Evolutionary conservation across 2,797 vertebrate species (phyloP).

Genomic region (Chelmon rostratus): DNA sequence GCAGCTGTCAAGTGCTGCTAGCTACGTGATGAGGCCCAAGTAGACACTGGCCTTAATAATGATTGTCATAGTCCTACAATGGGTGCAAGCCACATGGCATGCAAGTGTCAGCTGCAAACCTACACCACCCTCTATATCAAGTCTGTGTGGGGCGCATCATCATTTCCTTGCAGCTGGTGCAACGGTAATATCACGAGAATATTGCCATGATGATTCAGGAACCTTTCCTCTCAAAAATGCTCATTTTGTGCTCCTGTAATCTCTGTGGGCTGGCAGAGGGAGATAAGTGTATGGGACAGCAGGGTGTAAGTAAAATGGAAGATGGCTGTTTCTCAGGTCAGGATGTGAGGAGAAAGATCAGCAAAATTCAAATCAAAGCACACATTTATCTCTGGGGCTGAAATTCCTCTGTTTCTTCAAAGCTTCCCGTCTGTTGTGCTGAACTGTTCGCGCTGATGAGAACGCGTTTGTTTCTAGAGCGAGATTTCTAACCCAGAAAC

Average conservation of each 20-base stretch:
- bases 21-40: conserved; percentile 16
- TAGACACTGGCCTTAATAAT: conserved; percentile 52
- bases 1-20: conserved; percentile 44
- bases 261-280: conserved; percentile 28
- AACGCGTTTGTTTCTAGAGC: conserved; percentile 31
- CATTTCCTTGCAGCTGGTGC: conserved; percentile 22
- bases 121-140: background rate
- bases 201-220: conserved; percentile 33
- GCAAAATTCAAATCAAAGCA: conserved; percentile 29
- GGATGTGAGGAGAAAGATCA: conserved; percentile 2
- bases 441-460: background rate
- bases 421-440: conserved; percentile 11
- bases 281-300: conserved; percentile 29
- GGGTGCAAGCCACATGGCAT: background rate
- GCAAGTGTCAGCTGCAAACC: conserved; percentile 33
- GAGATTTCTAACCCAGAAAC: conserved; percentile 66
- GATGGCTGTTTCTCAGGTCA: conserved; percentile 23
- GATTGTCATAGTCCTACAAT: conserved; percentile 25
- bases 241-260: conserved; percentile 43
- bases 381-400: background rate
- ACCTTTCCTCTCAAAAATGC: conserved; percentile 8
- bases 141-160: background rate
- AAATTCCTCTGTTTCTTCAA: background rate
- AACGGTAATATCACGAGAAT: conserved; percentile 25
- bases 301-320: conserved; percentile 39